These are phyloP conservation scores for Oncorhynchus kisutch DNA, from an alignment of 2,113 vertebrate species.

Conservation along the genomic window DNA sequence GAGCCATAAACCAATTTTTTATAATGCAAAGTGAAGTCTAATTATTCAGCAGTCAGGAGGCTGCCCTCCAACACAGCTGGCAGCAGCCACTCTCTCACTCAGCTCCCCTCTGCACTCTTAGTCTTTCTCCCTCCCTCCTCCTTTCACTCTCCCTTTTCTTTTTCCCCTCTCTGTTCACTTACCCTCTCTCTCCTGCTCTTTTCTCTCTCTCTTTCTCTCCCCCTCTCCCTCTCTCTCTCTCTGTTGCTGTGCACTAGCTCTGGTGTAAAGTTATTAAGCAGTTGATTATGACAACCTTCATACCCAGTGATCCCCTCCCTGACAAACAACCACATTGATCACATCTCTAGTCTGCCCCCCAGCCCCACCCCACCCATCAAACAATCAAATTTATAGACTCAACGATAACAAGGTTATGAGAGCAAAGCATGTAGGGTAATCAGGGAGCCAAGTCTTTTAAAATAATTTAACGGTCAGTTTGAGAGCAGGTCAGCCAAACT, in stretches of 20 bases:
- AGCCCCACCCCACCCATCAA: background rate
- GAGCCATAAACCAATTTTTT: slow-evolving; percentile 50
- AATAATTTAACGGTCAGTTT: slow-evolving; percentile 77
- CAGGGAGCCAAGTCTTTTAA: slow-evolving; percentile 76
- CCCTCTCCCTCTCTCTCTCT: background rate
- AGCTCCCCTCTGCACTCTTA: background rate
- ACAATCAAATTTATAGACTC: slow-evolving; percentile 59
- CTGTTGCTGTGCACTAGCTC: background rate
- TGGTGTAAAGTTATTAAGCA: background rate
- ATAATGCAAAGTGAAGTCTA: slow-evolving; percentile 57
- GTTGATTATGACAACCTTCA: background rate
- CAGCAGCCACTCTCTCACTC: slow-evolving; percentile 33
- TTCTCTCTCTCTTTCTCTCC: background rate
- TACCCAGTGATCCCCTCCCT: too few relatives aligned
- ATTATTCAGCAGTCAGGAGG: slow-evolving; percentile 49
- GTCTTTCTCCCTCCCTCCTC: background rate
- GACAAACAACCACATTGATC: background rate
- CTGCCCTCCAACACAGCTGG: slow-evolving; percentile 33
- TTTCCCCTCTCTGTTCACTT: background rate
- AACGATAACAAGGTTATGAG: slow-evolving; percentile 75
- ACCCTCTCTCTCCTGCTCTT: background rate
- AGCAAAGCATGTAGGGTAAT: slow-evolving; percentile 70
- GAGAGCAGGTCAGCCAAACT: background rate
- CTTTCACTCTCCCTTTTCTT: background rate
- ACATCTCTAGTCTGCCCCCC: background rate